These are phyloP conservation scores for Actinostola sp. DNA, from an alignment of 92 coral and sea anemone genomes.

Conservation along the genomic window DNA sequence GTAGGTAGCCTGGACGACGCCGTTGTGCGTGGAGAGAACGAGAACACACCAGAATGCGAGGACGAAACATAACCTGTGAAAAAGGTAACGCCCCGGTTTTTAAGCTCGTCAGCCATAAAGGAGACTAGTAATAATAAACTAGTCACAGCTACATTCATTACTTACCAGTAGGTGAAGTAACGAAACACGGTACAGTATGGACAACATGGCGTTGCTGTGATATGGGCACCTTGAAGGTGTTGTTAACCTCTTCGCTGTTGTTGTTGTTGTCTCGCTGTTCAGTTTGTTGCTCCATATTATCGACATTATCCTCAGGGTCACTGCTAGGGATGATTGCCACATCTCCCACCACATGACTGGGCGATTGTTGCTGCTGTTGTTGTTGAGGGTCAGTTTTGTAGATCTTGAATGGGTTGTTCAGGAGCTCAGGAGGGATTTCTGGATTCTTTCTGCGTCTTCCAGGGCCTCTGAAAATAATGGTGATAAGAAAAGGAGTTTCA, in stretches of 20 bases:
- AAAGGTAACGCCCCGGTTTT: not conserved
- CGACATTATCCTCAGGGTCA: slow-evolving; percentile 35
- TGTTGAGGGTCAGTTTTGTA: slow-evolving; percentile 55
- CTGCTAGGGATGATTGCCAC: slow-evolving; percentile 26
- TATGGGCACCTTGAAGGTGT: slow-evolving; percentile 50
- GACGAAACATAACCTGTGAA: slow-evolving; percentile 22
- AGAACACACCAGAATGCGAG: slow-evolving; percentile 17
- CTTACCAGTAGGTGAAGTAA: slow-evolving; percentile 17
- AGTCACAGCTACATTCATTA: not conserved
- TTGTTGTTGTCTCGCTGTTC: slow-evolving; percentile 55
- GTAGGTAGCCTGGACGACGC: slow-evolving; percentile 41
- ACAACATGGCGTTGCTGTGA: slow-evolving; percentile 56
- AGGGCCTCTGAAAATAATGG: slow-evolving; percentile 65
- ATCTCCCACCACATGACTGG: slow-evolving; percentile 16
- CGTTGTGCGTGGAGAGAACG: slow-evolving; percentile 21
- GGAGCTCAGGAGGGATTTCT: slow-evolving; percentile 85
- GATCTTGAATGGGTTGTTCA: slow-evolving; percentile 82
- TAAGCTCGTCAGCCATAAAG: too few relatives aligned
- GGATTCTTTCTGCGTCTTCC: slow-evolving; percentile 91
- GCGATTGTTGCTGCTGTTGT: slow-evolving; percentile 18
- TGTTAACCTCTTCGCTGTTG: slow-evolving; percentile 53
- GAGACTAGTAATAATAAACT: not conserved
- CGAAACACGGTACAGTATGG: slow-evolving; percentile 22
- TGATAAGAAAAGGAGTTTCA: not conserved
- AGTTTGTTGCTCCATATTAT: not conserved